Conservation (phyloP, 2,888 invertebrate genomes). For the Phyto melanocephala region DNA sequence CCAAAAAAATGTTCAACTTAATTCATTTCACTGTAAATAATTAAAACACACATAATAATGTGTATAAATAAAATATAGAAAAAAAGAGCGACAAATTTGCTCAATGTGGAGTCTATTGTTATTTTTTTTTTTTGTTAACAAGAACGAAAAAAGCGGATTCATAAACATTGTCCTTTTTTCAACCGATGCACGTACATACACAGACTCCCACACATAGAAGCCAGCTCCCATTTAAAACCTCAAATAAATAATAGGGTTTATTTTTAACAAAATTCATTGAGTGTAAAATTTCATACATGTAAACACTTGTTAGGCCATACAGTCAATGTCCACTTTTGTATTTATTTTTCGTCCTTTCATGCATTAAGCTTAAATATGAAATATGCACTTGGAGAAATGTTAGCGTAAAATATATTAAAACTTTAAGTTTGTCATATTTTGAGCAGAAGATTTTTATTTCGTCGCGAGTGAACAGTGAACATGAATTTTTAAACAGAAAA, state of each 20-base stretch:
- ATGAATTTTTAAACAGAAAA: too few species aligned
- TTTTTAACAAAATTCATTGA: slow-evolving; percentile 72
- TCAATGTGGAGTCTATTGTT: slow-evolving; percentile 27
- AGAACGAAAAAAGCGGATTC: not conserved
- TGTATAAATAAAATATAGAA: slow-evolving; percentile 16
- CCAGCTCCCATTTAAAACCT: slow-evolving; percentile 38
- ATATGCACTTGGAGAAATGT: not conserved
- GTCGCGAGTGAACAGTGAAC: too few species aligned
- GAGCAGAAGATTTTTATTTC: too few species aligned
- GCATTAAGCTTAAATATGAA: not conserved
- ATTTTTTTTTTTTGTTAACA: not conserved
- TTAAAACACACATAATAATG: slow-evolving; percentile 61
- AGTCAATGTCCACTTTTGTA: not conserved
- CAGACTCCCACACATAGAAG: slow-evolving; percentile 11
- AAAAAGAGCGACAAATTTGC: slow-evolving; percentile 49
- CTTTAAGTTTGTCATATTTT: too few species aligned
- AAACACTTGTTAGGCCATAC: slow-evolving; percentile 40
- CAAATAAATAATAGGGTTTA: slow-evolving; percentile 64
- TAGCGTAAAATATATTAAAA: too few species aligned
- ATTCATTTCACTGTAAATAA: slow-evolving; percentile 66
- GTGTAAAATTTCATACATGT: slow-evolving; percentile 71
- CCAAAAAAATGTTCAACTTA: slow-evolving; percentile 26
- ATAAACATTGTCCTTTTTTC: slow-evolving; percentile 43
- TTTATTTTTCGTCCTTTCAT: not conserved
- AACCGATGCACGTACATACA: not conserved